Evolutionary conservation across 2,888 invertebrate species (phyloP), one percentile per base, ranked within the genome.

Genomic region (Micropterix aruncella): DNA sequence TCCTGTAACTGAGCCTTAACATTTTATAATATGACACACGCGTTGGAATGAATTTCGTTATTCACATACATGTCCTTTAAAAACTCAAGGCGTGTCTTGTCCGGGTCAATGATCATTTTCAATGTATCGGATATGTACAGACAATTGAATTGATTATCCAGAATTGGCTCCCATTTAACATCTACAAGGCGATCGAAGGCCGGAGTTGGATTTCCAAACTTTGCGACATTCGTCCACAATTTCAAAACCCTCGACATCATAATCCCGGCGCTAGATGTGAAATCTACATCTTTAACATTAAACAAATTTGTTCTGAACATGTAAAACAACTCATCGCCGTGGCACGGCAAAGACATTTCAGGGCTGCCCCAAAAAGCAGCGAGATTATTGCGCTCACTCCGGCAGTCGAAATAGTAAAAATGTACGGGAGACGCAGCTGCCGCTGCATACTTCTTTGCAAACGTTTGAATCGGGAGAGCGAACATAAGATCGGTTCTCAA

Each of bases 191-290:
- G 5, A 27, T 27, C 27, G 7, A 27, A 27, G 27, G 7, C 7
- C 12, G 27, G 27, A 27, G 27, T 27, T 7, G 27, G 27, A 27
- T 27, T 27, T 12, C 27, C 54, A 41, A 55, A 58, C 53, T 65
- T 66, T 1, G 54, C 63, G 43, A 65, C 66, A 46, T 66, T 66
- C 0, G 66, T 57, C 66, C 66, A 66, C 55, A 66, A 53, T 1
- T 56, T 56, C 1, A 65, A 65, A 49, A 66, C 58, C 16, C 57
- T 54, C 43, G 65, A 57, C 19, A 62, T 56, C 0, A 56, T 46
- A 2, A 60, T 52, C 52, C 47, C 1, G 53, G 51, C 2, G 48
- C 48, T 2, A 50, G 49, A 27, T 12, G 5, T 7, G 27, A 27
- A 27, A 7, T 27, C 7, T 27, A 27, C 7, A 27, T 27, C 27